Evolutionary conservation across 2,113 vertebrate species (phyloP).

Genomic region (Noctilio leporinus): DNA sequence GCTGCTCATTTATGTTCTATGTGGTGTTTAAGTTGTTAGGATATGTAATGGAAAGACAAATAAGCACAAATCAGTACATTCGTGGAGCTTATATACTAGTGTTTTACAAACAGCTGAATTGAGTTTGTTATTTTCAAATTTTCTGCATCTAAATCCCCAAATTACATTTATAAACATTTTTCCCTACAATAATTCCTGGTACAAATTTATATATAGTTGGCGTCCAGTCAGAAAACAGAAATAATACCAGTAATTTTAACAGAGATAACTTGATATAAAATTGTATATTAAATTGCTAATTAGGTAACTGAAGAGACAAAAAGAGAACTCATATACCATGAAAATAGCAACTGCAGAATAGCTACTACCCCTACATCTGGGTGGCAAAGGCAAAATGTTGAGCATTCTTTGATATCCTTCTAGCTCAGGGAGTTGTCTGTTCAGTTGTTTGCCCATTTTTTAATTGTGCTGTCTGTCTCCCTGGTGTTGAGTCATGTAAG

Average conservation of each 20-base stretch:
- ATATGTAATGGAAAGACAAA: not conserved
- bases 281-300: not conserved
- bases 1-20: not conserved
- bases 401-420: too few species aligned
- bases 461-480: too few species aligned
- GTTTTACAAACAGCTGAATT: not conserved
- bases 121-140: not conserved
- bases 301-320: not conserved
- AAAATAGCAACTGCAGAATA: not conserved
- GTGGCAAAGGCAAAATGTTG: not conserved
- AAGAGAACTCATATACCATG: not conserved
- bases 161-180: not conserved
- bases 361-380: not conserved
- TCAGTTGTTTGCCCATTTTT: too few species aligned
- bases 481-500: too few species aligned
- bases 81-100: not conserved
- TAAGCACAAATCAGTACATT: not conserved
- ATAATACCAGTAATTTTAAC: conserved; percentile 18
- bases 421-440: too few species aligned
- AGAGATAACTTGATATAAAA: not conserved
- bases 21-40: not conserved
- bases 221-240: not conserved
- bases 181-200: not conserved
- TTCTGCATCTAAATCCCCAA: not conserved
- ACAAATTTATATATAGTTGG: not conserved